Evolutionary conservation across 2,113 vertebrate genomes (phyloP).

Genomic region (Benthochromis sp.): DNA sequence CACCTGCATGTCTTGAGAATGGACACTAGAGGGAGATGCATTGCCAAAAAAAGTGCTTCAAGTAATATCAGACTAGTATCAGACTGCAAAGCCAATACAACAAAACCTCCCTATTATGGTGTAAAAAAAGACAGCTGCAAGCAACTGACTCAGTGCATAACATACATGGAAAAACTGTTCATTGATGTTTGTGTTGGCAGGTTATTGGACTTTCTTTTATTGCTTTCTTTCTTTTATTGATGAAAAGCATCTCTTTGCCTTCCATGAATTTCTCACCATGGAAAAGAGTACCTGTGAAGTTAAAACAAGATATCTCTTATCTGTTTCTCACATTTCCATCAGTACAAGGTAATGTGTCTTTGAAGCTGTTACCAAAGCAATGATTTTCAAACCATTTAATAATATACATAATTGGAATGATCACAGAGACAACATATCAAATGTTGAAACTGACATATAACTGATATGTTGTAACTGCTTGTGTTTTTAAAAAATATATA

Average conservation of each 20-base stretch:
- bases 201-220: not conserved
- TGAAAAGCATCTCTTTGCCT: not conserved
- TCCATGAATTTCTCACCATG: not conserved
- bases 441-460: not conserved
- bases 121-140: not conserved
- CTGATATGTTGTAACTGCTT: not conserved
- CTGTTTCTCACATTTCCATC: not conserved
- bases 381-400: not conserved
- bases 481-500: not conserved
- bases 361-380: not conserved
- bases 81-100: not conserved
- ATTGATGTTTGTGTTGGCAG: not conserved
- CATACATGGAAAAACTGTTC: not conserved
- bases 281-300: not conserved
- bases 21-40: slow-evolving; percentile 61
- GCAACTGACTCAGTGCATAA: not conserved
- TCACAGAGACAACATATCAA: not conserved
- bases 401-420: not conserved
- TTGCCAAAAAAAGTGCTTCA: not conserved
- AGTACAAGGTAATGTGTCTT: not conserved
- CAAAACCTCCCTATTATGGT: not conserved
- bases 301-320: not conserved
- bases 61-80: not conserved
- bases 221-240: not conserved
- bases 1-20: slow-evolving; percentile 2